These are phyloP conservation scores for Chloebia gouldiae DNA, from an alignment of 2,113 vertebrate genomes.

Conservation along the genomic window DNA sequence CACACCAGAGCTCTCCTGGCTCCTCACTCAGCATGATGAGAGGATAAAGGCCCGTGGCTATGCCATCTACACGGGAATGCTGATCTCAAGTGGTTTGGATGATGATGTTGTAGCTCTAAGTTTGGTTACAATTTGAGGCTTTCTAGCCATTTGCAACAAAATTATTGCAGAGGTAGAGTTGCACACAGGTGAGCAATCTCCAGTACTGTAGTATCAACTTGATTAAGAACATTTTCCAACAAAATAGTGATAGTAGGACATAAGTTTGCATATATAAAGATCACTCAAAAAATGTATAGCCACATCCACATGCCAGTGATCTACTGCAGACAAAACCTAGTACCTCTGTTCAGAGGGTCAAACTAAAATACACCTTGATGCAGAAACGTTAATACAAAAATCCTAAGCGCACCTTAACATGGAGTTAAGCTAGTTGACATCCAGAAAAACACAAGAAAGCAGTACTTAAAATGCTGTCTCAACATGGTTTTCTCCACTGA, in stretches of 20 bases:
- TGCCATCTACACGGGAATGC: rapidly evolving
- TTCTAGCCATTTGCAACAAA: neutral
- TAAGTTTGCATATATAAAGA: neutral
- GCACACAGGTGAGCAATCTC: neutral
- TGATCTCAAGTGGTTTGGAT: neutral
- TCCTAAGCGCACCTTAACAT: neutral
- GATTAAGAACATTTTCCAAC: neutral
- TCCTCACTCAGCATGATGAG: neutral
- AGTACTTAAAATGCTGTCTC: neutral
- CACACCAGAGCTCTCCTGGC: neutral
- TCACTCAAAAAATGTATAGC: neutral
- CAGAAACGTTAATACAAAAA: neutral
- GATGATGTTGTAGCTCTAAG: neutral
- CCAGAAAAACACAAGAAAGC: neutral
- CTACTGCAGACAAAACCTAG: neutral
- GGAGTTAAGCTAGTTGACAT: neutral
- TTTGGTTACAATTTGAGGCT: neutral
- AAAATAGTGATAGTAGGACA: neutral
- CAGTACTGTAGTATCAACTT: neutral
- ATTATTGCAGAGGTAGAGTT: neutral
- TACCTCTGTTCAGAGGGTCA: neutral
- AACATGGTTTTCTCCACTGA: neutral
- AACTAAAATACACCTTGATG: neutral
- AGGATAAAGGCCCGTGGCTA: neutral
- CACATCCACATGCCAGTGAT: rapidly evolving